phyloP scores from a whole-genome alignment of 2,888 invertebrate genomes.

The Orgyia antiqua region DNA sequence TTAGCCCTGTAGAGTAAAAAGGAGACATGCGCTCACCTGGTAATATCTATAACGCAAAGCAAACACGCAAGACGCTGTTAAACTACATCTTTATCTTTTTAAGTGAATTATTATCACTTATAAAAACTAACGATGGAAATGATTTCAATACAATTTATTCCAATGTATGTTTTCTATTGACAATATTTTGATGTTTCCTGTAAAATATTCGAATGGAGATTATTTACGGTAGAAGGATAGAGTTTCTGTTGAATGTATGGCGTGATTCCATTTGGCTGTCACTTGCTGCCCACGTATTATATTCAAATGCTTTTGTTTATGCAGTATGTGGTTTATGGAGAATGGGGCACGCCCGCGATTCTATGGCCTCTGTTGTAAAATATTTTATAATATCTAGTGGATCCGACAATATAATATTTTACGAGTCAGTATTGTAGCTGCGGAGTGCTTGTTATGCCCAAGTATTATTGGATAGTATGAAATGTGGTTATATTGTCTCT shows the following conservation, averaged over 20 bases:
- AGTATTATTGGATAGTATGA: background rate
- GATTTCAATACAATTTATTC: constrained; percentile 29
- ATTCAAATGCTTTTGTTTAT: constrained; percentile 65
- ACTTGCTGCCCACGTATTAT: constrained; percentile 57
- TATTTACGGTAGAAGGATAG: constrained; percentile 51
- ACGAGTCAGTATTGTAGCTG: constrained; percentile 14
- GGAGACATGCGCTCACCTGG: too few relatives aligned
- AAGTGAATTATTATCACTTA: too few relatives aligned
- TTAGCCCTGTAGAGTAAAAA: too few relatives aligned
- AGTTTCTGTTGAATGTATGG: constrained; percentile 48
- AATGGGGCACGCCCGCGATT: constrained; percentile 39
- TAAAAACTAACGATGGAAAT: too few relatives aligned
- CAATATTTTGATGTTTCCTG: constrained; percentile 30
- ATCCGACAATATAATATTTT: constrained; percentile 22
- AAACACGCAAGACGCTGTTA: too few relatives aligned
- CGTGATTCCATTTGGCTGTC: constrained; percentile 44
- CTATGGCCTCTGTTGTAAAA: constrained; percentile 21
- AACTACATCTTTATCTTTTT: too few relatives aligned
- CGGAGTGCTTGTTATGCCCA: background rate
- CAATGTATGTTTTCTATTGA: constrained; percentile 28
- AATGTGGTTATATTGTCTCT: background rate
- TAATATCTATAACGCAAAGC: too few relatives aligned
- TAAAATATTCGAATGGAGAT: constrained; percentile 37
- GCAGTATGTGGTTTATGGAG: constrained; percentile 51
- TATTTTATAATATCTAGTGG: constrained; percentile 24